Evolutionary conservation across 2,113 vertebrate genomes (phyloP).

Genomic region (Lagenorhynchus albirostris): DNA sequence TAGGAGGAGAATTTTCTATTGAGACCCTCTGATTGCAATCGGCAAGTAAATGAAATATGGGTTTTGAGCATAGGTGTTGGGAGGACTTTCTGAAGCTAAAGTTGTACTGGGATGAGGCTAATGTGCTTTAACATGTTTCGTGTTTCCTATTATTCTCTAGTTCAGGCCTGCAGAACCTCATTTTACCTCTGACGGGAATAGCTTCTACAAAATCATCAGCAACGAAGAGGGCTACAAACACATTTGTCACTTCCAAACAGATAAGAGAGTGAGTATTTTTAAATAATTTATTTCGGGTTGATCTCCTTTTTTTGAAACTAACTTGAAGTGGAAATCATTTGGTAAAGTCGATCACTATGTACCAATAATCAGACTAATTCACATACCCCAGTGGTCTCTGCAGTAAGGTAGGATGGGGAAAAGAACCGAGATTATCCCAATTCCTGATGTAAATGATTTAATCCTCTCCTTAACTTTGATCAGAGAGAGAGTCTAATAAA

Average conservation of each 20-base stretch:
- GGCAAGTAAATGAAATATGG: neutral
- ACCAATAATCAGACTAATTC: neutral
- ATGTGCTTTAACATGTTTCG: neutral
- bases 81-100: neutral
- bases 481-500: conserved; percentile 17
- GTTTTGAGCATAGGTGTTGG: neutral
- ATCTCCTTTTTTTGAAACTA: neutral
- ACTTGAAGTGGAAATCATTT: neutral
- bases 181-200: conserved; percentile 87
- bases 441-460: conserved; percentile 9
- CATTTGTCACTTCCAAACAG: conserved; percentile 83
- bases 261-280: conserved; percentile 29
- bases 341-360: neutral
- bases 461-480: neutral
- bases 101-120: neutral
- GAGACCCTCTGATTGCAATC: neutral
- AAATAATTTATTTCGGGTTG: neutral
- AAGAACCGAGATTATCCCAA: neutral
- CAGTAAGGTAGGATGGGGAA: neutral
- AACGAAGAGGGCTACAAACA: conserved; percentile 90
- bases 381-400: neutral
- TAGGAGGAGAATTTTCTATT: neutral
- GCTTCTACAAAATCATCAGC: conserved; percentile 94
- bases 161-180: conserved; percentile 89
- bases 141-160: conserved; percentile 81